These are phyloP conservation scores for Serinus canaria DNA, from an alignment of 2,113 vertebrate genomes.

Conservation along the genomic window DNA sequence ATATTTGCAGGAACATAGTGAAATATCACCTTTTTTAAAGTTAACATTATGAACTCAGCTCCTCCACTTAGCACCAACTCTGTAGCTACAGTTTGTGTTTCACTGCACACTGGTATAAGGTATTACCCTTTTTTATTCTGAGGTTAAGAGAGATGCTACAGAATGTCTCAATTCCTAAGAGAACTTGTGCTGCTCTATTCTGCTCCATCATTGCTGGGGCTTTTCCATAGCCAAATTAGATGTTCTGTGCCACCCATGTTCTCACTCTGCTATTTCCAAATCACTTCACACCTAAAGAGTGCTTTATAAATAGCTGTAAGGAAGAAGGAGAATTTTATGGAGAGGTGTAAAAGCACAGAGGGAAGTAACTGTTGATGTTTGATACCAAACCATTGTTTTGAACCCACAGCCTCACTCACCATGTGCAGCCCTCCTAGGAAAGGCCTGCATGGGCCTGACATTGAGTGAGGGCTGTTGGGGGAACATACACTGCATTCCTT, in stretches of 20 bases:
- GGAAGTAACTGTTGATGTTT: background rate
- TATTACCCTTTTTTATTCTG: background rate
- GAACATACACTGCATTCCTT: rapidly evolving
- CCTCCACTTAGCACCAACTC: background rate
- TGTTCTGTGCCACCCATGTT: background rate
- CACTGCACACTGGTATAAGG: background rate
- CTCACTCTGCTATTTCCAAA: background rate
- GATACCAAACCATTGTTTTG: background rate
- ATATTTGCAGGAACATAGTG: background rate
- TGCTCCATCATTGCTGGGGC: background rate
- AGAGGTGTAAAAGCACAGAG: background rate
- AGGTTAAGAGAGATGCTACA: background rate
- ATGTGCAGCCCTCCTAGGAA: background rate
- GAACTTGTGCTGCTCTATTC: background rate
- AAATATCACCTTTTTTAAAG: background rate
- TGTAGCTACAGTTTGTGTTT: background rate
- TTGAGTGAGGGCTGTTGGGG: background rate
- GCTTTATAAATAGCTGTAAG: background rate
- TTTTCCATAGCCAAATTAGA: background rate
- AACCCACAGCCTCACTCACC: background rate
- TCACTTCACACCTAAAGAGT: background rate
- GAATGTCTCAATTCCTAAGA: background rate
- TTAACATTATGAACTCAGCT: background rate
- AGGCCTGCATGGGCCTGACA: background rate
- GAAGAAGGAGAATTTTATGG: background rate